phyloP scores from a whole-genome alignment of 2,797 vertebrate genomes.

The Chiloscyllium punctatum region DNA sequence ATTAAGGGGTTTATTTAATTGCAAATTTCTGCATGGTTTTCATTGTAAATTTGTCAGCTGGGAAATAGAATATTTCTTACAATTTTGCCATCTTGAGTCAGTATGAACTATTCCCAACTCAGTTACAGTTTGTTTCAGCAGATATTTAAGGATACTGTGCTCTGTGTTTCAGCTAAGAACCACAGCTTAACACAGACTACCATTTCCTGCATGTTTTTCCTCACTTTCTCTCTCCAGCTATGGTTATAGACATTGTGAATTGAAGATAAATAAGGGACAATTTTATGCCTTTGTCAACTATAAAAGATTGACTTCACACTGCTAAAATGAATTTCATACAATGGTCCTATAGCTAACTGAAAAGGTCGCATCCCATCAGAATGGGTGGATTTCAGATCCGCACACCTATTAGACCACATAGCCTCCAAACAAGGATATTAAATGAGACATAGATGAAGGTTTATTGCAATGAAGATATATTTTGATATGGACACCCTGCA shows the following conservation, averaged over 20 bases:
- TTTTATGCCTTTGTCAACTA: neutral
- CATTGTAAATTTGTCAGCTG: neutral
- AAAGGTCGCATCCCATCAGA: neutral
- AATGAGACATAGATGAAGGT: neutral
- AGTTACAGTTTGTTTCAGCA: neutral
- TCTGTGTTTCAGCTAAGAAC: neutral
- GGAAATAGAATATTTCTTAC: neutral
- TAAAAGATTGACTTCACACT: neutral
- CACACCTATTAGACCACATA: neutral
- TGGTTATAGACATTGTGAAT: neutral
- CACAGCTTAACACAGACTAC: neutral
- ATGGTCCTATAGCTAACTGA: neutral
- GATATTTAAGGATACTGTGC: neutral
- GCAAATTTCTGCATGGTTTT: neutral
- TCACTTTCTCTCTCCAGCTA: neutral
- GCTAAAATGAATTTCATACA: neutral
- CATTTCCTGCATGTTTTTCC: neutral
- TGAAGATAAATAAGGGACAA: neutral
- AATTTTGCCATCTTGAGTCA: neutral
- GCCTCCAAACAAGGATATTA: neutral
- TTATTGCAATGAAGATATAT: neutral
- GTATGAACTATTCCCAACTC: neutral
- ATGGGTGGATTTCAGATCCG: neutral
- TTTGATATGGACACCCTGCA: neutral
- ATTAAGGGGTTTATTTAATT: neutral